Evolutionary conservation across 2,888 invertebrate genomes (phyloP), one percentile per base, ranked within the genome.

Genomic region (Seira sanloemensis): DNA sequence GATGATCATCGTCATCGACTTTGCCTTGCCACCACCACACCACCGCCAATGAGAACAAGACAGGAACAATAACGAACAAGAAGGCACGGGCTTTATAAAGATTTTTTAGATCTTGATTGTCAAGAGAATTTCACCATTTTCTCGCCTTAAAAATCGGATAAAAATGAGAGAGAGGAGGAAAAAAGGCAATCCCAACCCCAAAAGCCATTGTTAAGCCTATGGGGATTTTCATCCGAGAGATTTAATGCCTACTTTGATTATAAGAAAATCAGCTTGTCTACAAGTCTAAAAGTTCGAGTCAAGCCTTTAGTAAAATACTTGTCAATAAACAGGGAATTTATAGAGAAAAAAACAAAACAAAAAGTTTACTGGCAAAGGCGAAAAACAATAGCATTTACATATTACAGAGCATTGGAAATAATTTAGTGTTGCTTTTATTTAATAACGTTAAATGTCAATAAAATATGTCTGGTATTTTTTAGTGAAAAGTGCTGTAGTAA

Each of bases 111-210:
- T 58, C 58, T 58, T 58, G 58, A 58, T 83, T 83, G 72, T 83
- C 82, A 83, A 58, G 77, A 73, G 54, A 82, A 77, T 83, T 83
- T 83, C 82, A 83, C 82, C 82, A 83, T 83, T 83, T 83, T 83
- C 82, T 83, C 82, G 77, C 82, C 82, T 77, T 7, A 18, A 58
- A 73, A 83, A 83, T 73, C 77, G 72, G 77, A 77, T 58, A 58
- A 83, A 83, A 54, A 72, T 50, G 77, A 77, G 18, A 80, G 23
- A 19, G 7, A 21, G 2, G 5, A 58, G 16, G 62, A 82, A 37
- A 37, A 37, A 37, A 37, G n/a, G n/a, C 58, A 58, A n/a, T 58
- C 58, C 58, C 58, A 58, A 58, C 58, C 58, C 58, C 12, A 18
- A 4, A 58, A 18, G 5, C 12, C 12, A 58, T 58, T 58, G 58